Evolutionary conservation across 2,888 invertebrate genomes (phyloP).

Genomic region (Drosophila ustulata): DNA sequence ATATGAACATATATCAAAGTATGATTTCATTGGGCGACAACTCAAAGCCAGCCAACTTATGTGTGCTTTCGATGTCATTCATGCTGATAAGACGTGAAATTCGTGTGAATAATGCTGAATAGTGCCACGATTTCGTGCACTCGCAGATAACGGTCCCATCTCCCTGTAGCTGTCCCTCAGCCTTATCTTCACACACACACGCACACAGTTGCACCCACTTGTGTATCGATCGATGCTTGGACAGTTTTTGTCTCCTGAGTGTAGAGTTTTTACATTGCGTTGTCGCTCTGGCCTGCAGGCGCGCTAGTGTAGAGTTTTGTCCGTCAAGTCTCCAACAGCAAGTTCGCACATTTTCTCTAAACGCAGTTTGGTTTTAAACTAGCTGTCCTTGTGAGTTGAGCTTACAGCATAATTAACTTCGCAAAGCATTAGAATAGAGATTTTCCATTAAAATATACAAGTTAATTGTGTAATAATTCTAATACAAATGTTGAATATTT

Average conservation of each 20-base stretch:
- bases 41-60: constrained; percentile 33
- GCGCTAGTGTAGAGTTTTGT: not conserved
- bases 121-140: constrained; percentile 26
- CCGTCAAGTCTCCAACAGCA: not conserved
- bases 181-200: constrained; percentile 20
- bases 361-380: too few species aligned
- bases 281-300: not conserved
- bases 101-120: constrained; percentile 28
- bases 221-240: not conserved
- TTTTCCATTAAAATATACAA: too few species aligned
- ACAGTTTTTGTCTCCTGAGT: not conserved
- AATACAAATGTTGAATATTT: too few species aligned
- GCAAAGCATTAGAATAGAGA: too few species aligned
- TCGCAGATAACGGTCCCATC: constrained; percentile 18
- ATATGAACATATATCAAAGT: constrained; percentile 16
- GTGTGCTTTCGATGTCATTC: constrained; percentile 29
- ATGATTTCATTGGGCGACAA: constrained; percentile 26
- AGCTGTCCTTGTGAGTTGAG: too few species aligned
- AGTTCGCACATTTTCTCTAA: too few species aligned
- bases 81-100: constrained; percentile 21
- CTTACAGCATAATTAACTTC: too few species aligned
- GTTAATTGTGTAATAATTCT: too few species aligned
- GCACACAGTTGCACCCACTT: not conserved
- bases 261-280: not conserved
- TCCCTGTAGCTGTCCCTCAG: not conserved